phyloP scores from a whole-genome alignment of 2,888 invertebrate species.

The Petrolisthes manimaculis region DNA sequence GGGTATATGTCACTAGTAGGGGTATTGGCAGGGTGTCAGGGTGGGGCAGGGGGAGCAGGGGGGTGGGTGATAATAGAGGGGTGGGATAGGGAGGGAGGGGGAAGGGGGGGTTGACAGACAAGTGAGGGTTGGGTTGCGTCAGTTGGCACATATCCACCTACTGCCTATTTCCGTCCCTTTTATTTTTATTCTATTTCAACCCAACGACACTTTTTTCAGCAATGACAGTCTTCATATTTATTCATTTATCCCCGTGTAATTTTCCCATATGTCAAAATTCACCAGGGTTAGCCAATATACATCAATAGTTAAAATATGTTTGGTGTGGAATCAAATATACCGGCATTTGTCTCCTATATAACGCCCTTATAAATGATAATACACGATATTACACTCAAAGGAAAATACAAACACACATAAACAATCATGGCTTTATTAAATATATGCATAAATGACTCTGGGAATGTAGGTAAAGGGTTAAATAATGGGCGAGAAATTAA shows the following conservation, averaged over 20 bases:
- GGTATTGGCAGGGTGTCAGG: background rate
- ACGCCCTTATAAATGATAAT: background rate
- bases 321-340: background rate
- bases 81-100: background rate
- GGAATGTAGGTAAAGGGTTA: background rate
- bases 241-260: background rate
- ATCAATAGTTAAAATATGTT: no score
- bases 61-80: background rate
- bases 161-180: background rate
- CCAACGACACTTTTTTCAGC: background rate
- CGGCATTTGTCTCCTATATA: background rate
- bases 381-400: background rate
- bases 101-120: background rate
- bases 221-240: background rate
- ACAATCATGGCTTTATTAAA: background rate
- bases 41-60: background rate
- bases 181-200: background rate
- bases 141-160: conserved; percentile 2
- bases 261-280: no score
- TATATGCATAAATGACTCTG: background rate
- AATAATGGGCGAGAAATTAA: background rate
- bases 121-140: conserved; percentile 19
- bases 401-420: background rate
- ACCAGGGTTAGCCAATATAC: no score
- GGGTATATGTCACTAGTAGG: background rate